A percentile compares a stretch with the other conserved stretches of the same genome.
phyloP scores from a whole-genome alignment of 2,113 vertebrate genomes.

The Antigone vipio region DNA sequence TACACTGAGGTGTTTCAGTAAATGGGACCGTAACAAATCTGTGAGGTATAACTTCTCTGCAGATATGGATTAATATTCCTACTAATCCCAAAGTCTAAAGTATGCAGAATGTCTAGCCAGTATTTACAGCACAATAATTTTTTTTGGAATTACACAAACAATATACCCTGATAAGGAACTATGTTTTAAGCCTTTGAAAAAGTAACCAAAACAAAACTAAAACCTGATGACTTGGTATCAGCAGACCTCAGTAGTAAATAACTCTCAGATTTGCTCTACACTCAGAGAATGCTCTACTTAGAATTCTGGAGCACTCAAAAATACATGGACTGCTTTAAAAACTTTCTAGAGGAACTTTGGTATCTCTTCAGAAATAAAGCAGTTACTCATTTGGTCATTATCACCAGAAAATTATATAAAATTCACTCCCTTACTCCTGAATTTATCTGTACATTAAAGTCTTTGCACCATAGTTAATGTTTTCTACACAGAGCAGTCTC shows the following conservation, averaged over 20 bases:
- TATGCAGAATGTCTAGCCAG: background rate
- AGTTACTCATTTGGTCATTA: background rate
- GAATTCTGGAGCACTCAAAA: background rate
- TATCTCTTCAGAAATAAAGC: background rate
- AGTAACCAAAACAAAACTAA: background rate
- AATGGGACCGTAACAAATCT: background rate
- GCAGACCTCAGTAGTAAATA: background rate
- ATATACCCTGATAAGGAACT: background rate
- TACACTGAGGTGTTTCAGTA: background rate
- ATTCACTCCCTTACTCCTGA: background rate
- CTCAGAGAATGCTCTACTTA: background rate
- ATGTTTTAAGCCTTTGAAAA: background rate
- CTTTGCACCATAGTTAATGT: background rate
- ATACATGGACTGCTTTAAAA: background rate
- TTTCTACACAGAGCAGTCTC: background rate
- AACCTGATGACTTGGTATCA: background rate
- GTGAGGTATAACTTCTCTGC: background rate
- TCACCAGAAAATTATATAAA: background rate
- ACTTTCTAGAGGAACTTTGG: background rate
- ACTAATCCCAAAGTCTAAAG: background rate
- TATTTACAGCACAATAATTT: background rate
- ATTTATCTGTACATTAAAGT: background rate
- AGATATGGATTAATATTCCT: background rate
- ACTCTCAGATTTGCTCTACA: background rate
- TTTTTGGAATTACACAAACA: background rate